Evolutionary conservation across 1,140 invertebrate genomes (phyloP).

Genomic region (Camponotus vicinus): DNA sequence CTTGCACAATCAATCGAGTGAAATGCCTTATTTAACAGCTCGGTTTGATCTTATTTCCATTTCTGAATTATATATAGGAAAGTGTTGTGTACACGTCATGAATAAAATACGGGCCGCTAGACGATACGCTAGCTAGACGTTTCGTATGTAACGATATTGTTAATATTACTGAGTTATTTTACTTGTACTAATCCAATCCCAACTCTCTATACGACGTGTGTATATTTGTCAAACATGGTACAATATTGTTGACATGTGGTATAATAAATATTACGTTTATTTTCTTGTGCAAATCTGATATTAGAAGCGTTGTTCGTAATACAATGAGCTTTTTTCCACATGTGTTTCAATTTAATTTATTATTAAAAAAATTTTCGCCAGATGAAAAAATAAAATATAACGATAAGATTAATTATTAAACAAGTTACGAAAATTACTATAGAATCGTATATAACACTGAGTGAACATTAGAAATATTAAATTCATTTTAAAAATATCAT

Average conservation of each 20-base stretch:
- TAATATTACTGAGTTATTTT: slow-evolving; percentile 41
- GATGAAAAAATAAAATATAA: background rate
- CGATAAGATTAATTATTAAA: background rate
- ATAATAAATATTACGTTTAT: too few species aligned
- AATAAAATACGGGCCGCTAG: slow-evolving; percentile 39
- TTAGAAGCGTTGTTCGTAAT: slow-evolving; percentile 9
- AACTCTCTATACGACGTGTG: background rate
- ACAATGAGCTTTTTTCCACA: too few species aligned
- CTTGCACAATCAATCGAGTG: slow-evolving; percentile 52
- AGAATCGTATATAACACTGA: background rate
- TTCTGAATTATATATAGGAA: slow-evolving; percentile 56
- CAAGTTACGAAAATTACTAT: background rate
- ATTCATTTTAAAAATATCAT: background rate
- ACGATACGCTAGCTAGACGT: slow-evolving; percentile 1
- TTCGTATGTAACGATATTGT: slow-evolving; percentile 13
- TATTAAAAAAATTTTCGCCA: background rate
- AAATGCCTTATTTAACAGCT: slow-evolving; percentile 30
- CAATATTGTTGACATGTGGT: too few species aligned
- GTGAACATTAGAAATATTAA: slow-evolving; percentile 13
- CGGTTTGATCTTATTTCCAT: slow-evolving; percentile 34
- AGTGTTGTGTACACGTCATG: slow-evolving; percentile 40
- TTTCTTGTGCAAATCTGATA: too few species aligned
- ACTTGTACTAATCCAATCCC: slow-evolving; percentile 21
- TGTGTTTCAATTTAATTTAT: too few species aligned
- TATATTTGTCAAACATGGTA: slow-evolving; percentile 20